Evolutionary conservation across 2,888 invertebrate species (phyloP).

Genomic region (Erannis defoliaria): DNA sequence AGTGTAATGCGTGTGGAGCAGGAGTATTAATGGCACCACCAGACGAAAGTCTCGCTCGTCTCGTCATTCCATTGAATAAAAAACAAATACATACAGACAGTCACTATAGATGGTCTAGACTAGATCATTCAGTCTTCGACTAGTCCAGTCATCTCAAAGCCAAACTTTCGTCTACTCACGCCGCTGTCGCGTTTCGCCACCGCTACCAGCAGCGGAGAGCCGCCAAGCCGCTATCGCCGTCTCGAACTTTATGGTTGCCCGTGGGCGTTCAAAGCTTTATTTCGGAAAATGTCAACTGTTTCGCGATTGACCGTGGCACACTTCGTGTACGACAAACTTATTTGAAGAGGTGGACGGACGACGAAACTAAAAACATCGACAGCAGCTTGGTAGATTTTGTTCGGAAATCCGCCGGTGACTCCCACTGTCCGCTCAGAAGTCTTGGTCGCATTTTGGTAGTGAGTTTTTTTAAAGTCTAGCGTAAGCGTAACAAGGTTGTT

Average conservation of each 20-base stretch:
- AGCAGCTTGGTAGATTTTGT: conserved; percentile 8
- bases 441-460: not conserved
- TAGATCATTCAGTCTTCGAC: too few relatives aligned
- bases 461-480: conserved; percentile 20
- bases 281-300: conserved; percentile 51
- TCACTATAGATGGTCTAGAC: too few relatives aligned
- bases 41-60: too few relatives aligned
- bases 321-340: conserved; percentile 25
- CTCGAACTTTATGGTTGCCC: conserved; percentile 13
- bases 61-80: too few relatives aligned
- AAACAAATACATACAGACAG: too few relatives aligned
- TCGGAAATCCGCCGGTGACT: not conserved
- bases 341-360: not conserved
- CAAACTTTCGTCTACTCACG: too few relatives aligned
- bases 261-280: conserved; percentile 33
- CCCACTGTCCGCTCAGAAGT: not conserved
- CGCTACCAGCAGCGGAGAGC: too few relatives aligned
- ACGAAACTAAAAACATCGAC: not conserved
- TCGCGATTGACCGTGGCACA: conserved; percentile 53
- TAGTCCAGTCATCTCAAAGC: too few relatives aligned
- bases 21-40: too few relatives aligned
- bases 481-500: conserved; percentile 20
- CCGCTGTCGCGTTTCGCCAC: too few relatives aligned
- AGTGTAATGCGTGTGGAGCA: too few relatives aligned
- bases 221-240: too few relatives aligned